Conservation (phyloP, 2,797 vertebrate genomes). For the Gouania willdenowi region DNA sequence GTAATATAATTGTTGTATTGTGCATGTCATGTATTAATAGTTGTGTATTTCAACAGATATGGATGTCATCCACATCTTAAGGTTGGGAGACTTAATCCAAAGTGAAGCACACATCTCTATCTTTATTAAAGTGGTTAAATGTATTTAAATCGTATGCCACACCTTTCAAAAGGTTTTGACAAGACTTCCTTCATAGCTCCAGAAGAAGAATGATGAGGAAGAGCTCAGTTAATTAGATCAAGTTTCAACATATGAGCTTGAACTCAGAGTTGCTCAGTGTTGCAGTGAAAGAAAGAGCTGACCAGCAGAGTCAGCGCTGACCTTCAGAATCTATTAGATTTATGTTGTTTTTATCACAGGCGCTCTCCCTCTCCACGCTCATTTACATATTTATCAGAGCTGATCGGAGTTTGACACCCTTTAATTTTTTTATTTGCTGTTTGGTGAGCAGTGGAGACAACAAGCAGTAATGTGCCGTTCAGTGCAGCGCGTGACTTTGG, state of each 20-base stretch:
- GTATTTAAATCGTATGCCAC: conserved; percentile 50
- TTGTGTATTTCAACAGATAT: too few species aligned
- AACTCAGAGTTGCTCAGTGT: conserved; percentile 54
- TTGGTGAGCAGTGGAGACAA: conserved; percentile 27
- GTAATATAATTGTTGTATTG: too few species aligned
- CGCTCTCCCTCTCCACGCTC: conserved; percentile 74
- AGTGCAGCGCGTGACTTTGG: conserved; percentile 60
- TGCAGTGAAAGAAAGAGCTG: conserved; percentile 67
- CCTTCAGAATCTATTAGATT: conserved; percentile 84
- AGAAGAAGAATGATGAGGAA: conserved; percentile 48
- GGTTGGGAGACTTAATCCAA: too few species aligned
- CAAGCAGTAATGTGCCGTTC: conserved; percentile 50
- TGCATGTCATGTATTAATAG: too few species aligned
- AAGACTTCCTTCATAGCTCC: conserved; percentile 35
- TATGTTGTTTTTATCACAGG: conserved; percentile 85
- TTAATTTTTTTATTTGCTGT: conserved; percentile 63
- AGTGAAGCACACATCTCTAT: conserved; percentile 9
- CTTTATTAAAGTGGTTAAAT: conserved; percentile 31
- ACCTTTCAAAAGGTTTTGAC: conserved; percentile 33
- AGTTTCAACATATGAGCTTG: conserved; percentile 68
- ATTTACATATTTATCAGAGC: conserved; percentile 92
- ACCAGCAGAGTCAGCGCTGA: conserved; percentile 74
- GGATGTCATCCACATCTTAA: too few species aligned
- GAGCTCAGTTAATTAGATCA: conserved; percentile 67
- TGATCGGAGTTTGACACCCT: conserved; percentile 77